Base-by-base conservation (phyloP, 1,140 invertebrate genomes). In the Zaprionus gabonicus region DNA sequence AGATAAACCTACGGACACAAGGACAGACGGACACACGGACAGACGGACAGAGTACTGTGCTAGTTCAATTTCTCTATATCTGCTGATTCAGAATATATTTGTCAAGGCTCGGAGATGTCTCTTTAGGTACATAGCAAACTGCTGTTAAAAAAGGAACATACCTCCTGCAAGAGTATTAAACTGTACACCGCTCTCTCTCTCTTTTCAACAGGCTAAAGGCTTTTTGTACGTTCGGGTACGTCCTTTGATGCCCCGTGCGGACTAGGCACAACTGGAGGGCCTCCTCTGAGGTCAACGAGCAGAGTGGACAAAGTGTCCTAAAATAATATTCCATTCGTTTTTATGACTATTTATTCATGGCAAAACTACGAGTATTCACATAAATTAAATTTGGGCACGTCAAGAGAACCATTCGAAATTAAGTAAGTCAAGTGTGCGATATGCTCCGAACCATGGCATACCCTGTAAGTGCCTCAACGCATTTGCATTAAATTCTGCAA, bases 261-360 rank as follows among this genome's bases (percentile, higher is more conserved):
- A 44, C 41, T 44, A n/a, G 41, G 41, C 41, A 44, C n/a, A 44
- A 38, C 13, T 15, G 36, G 13, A 23, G 13, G 36, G 36, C 15
- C 36, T 38, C 13, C 13, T 38, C 13, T 13, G 36, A 15, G 36
- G 36, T 34, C 31, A 34, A 34, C 31, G 31, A 34, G 31, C 15
- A 41, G 13, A n/a, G 38, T n/a, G 12, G 15, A 17, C 4, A 44
- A n/a, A 17, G 46, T 23, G 46, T 49, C 46, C 46, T 49, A 49
- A 49, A 49, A 49, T 49, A 49, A 49, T 49, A 49, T 23, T 49
- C 6, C 46, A 12, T 23, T 49, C 9, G 17, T 12, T 49, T 49
- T 49, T 49, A 49, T 49, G 44, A 49, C 20, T 49, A 23, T 49
- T 49, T 49, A 49, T 10, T 49, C 46, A 49, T 49, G 46, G 3